phyloP scores from a whole-genome alignment of 2,888 invertebrate genomes.

The Erebia palarica region DNA sequence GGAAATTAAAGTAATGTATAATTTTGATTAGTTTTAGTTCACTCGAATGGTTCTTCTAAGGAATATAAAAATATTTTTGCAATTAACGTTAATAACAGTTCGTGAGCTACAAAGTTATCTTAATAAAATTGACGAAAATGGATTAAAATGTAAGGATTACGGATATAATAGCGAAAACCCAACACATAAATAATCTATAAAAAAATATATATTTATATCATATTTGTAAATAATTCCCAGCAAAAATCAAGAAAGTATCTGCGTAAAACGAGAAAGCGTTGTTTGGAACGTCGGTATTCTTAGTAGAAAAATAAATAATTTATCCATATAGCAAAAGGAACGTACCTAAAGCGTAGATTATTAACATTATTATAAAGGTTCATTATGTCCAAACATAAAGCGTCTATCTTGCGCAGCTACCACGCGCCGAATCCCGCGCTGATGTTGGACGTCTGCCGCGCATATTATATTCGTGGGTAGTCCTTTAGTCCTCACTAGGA shows the following conservation, averaged over 20 bases:
- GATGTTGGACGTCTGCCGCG: too few species aligned
- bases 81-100: background rate
- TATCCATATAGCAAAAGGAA: background rate
- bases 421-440: too few species aligned
- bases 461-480: too few species aligned
- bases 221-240: background rate
- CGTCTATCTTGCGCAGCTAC: too few species aligned
- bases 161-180: background rate
- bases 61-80: background rate
- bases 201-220: slow-evolving; percentile 4
- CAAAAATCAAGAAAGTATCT: slow-evolving; percentile 4
- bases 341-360: background rate
- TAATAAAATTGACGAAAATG: background rate
- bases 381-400: too few species aligned
- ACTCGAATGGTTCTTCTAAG: background rate
- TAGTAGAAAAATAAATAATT: slow-evolving; percentile 22
- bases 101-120: background rate
- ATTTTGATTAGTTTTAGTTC: background rate
- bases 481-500: too few species aligned
- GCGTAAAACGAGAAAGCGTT: slow-evolving; percentile 25
- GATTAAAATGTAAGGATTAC: background rate
- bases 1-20: background rate
- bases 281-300: slow-evolving; percentile 25
- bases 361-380: background rate
- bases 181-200: background rate